Percentiles rank a stretch among this genome's conserved stretches.
phyloP scores from a whole-genome alignment of 2,113 vertebrate genomes.

The Spea multiplicata region DNA sequence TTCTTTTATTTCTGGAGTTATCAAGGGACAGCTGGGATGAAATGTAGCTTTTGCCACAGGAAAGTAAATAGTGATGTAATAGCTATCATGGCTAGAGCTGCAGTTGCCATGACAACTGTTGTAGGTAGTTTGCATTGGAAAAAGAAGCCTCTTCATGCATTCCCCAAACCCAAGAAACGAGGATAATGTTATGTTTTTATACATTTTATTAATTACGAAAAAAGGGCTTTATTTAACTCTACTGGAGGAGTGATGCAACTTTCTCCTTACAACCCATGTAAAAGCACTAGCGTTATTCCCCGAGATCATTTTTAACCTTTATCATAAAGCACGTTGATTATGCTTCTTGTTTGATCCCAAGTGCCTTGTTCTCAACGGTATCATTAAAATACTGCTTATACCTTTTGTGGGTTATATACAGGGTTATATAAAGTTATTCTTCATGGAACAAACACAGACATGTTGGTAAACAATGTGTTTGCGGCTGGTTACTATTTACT shows the following conservation, averaged over 20 bases:
- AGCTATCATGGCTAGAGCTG: conserved; percentile 34
- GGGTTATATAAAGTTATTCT: too few relatives aligned
- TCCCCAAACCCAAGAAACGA: neutral
- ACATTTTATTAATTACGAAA: too few relatives aligned
- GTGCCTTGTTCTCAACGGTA: neutral
- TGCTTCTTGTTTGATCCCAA: neutral
- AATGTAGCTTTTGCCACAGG: conserved; percentile 29
- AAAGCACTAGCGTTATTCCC: too few relatives aligned
- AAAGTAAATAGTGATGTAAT: conserved; percentile 23
- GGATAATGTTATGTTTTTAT: neutral
- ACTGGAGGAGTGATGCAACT: too few relatives aligned
- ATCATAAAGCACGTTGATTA: too few relatives aligned
- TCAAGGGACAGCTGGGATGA: conserved; percentile 45
- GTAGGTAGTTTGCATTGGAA: conserved; percentile 50
- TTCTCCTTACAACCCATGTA: too few relatives aligned
- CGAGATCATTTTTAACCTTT: too few relatives aligned
- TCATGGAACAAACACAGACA: too few relatives aligned
- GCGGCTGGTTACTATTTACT: too few relatives aligned
- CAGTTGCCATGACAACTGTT: conserved; percentile 61
- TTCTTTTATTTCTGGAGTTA: too few relatives aligned
- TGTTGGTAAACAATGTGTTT: too few relatives aligned
- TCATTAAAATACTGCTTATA: neutral
- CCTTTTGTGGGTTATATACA: neutral
- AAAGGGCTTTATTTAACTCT: too few relatives aligned
- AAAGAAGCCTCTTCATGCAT: neutral